Evolutionary conservation across 2,888 invertebrate genomes (phyloP).

Genomic region (Gymnocheta viridis): DNA sequence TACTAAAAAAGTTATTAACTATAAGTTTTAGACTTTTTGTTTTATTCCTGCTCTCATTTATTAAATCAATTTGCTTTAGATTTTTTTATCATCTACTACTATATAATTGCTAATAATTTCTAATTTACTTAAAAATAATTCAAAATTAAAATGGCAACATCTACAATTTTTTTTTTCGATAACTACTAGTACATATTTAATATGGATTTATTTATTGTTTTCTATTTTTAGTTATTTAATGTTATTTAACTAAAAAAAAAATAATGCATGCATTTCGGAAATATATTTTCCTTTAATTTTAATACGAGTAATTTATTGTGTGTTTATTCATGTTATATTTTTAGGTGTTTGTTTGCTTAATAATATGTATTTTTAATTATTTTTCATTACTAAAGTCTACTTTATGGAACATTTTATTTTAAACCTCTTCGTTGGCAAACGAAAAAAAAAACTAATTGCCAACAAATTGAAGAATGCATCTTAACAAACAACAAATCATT

Average conservation of each 20-base stretch:
- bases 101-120: neutral
- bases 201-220: slow-evolving; percentile 15
- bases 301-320: neutral
- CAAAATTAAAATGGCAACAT: slow-evolving; percentile 22
- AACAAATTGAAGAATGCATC: slow-evolving; percentile 13
- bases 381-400: slow-evolving; percentile 43
- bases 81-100: slow-evolving; percentile 22
- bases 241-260: neutral
- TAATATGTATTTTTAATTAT: slow-evolving; percentile 63
- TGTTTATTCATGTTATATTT: slow-evolving; percentile 1
- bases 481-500: slow-evolving; percentile 29
- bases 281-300: neutral
- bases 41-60: slow-evolving; percentile 35
- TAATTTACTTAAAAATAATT: slow-evolving; percentile 17
- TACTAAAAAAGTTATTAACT: slow-evolving; percentile 74
- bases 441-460: neutral
- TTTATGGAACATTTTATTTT: slow-evolving; percentile 56
- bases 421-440: slow-evolving; percentile 9
- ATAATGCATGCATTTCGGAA: neutral
- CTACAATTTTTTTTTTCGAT: slow-evolving; percentile 20
- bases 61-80: slow-evolving; percentile 57
- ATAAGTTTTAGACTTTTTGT: slow-evolving; percentile 14
- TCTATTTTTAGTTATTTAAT: neutral
- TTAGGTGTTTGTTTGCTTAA: slow-evolving; percentile 37
- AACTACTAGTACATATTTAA: slow-evolving; percentile 22